A percentile compares a stretch with the other conserved stretches of the same genome.
These are phyloP conservation scores for Agrilus planipennis DNA, from an alignment of 1,140 invertebrate species.

Conservation along the genomic window DNA sequence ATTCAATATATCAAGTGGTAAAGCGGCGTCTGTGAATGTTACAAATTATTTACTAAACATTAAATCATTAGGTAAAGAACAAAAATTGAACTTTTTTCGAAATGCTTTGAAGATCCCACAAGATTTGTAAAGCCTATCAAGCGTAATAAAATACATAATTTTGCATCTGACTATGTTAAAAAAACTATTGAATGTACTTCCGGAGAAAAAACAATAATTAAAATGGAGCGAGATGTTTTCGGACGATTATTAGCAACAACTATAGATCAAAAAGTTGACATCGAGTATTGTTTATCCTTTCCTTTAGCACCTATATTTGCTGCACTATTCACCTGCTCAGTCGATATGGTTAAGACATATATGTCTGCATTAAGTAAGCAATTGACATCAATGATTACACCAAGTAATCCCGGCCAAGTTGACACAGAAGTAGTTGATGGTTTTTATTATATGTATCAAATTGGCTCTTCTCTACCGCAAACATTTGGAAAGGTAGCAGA, in stretches of 20 bases:
- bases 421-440: conserved; percentile 20
- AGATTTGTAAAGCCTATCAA: conserved; percentile 24
- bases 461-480: conserved; percentile 13
- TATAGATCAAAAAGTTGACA: conserved; percentile 25
- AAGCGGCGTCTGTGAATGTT: conserved; percentile 20
- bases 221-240: conserved; percentile 27
- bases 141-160: conserved; percentile 25
- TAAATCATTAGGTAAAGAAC: conserved; percentile 15
- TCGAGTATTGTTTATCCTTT: conserved; percentile 22
- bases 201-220: conserved; percentile 18
- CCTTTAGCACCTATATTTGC: conserved; percentile 25
- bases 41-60: conserved; percentile 20
- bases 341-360: conserved; percentile 22
- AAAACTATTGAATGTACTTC: conserved; percentile 11
- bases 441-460: conserved; percentile 17
- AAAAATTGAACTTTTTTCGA: conserved; percentile 22
- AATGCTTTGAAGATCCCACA: conserved; percentile 16
- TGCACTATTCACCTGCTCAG: conserved; percentile 23
- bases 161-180: conserved; percentile 17
- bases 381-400: conserved; percentile 13
- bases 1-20: conserved; percentile 24
- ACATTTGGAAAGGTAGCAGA: conserved; percentile 10
- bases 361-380: conserved; percentile 19
- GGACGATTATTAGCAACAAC: conserved; percentile 21
- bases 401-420: conserved; percentile 12